Conservation (phyloP, 2,888 invertebrate genomes). For the Cantharis flavilabris region DNA sequence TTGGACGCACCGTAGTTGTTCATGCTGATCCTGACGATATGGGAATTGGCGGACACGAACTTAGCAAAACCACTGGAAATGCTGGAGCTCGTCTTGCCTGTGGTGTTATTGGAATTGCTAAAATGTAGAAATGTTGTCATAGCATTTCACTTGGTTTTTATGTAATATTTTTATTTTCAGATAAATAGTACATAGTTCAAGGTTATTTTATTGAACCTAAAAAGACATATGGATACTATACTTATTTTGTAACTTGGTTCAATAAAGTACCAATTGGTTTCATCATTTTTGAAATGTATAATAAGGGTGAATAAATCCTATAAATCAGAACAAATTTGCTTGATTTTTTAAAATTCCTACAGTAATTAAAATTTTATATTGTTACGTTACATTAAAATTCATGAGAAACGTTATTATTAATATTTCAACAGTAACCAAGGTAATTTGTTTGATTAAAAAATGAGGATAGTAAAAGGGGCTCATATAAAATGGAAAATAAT, state of each 20-base stretch:
- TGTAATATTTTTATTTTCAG: background rate
- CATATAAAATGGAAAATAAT: background rate
- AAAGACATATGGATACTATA: background rate
- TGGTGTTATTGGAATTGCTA: constrained; percentile 79
- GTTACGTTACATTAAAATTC: background rate
- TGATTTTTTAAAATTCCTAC: background rate
- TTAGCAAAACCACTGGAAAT: constrained; percentile 93
- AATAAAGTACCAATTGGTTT: background rate
- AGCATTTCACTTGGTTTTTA: background rate
- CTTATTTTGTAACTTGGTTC: background rate
- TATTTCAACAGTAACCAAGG: background rate
- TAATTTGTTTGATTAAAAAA: background rate
- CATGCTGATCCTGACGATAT: constrained; percentile 94
- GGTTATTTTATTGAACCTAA: background rate
- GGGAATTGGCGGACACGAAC: constrained; percentile 89
- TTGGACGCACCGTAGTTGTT: constrained; percentile 86
- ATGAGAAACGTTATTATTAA: background rate
- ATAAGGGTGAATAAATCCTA: background rate
- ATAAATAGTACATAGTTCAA: constrained; percentile 1
- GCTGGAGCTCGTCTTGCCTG: constrained; percentile 90
- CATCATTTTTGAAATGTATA: background rate
- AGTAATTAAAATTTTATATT: background rate
- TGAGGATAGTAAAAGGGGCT: background rate
- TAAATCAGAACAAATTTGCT: background rate
- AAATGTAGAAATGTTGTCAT: constrained; percentile 30